Evolutionary conservation across 2,888 invertebrate species (phyloP).

Genomic region (Platypus cylindrus): DNA sequence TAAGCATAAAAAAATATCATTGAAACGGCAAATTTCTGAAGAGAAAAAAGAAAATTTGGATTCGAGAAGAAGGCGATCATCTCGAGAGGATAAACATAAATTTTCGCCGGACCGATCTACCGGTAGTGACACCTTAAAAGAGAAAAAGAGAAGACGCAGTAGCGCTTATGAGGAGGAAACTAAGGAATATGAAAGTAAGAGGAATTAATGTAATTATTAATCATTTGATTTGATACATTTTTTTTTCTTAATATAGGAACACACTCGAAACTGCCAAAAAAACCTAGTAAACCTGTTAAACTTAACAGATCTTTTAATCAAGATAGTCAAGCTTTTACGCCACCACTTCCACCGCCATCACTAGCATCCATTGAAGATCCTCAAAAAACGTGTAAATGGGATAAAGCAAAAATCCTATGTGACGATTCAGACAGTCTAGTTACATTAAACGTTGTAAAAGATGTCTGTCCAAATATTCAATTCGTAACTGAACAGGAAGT

Average conservation of each 20-base stretch:
- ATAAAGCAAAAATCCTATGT: conserved; percentile 9
- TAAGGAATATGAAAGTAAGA: conserved; percentile 17
- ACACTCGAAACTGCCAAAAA: no score
- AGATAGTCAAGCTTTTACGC: conserved; percentile 7
- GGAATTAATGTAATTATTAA: conserved; percentile 3
- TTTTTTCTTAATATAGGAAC: no score
- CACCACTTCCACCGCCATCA: conserved; percentile 5
- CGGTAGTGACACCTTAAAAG: conserved; percentile 3
- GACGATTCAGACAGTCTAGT: conserved; percentile 17
- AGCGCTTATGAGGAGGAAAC: conserved; percentile 11
- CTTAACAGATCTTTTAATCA: conserved; percentile 10
- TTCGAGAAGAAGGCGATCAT: conserved; percentile 8
- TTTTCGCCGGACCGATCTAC: conserved; percentile 2
- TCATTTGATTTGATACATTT: not conserved
- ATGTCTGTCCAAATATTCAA: conserved; percentile 27
- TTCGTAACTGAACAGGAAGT: conserved; percentile 30
- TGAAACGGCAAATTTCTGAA: conserved; percentile 3
- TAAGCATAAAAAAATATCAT: conserved; percentile 8
- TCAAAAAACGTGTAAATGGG: conserved; percentile 15
- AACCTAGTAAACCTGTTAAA: conserved; percentile 13
- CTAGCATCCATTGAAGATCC: conserved; percentile 3
- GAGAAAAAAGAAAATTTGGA: conserved; percentile 3
- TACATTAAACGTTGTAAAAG: conserved; percentile 26
- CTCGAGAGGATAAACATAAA: conserved; percentile 4
- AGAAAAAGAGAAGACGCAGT: conserved; percentile 9